Percentiles rank a stretch among this genome's conserved stretches.
Evolutionary conservation across 2,797 vertebrate genomes (phyloP).

Genomic region (Manis pentadactyla): DNA sequence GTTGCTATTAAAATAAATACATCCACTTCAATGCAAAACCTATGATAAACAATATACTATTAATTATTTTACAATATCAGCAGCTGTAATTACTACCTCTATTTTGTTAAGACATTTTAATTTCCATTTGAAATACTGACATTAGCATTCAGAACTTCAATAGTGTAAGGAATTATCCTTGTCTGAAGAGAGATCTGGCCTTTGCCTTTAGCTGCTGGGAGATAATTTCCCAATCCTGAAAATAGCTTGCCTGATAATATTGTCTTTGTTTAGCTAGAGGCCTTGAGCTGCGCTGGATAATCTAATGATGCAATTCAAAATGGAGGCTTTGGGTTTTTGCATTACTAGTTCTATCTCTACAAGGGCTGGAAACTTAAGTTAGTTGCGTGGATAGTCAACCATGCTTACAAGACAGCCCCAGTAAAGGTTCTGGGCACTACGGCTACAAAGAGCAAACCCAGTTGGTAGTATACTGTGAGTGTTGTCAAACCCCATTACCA

Average conservation of each 20-base stretch:
- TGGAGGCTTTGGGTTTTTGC: neutral
- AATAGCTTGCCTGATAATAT: neutral
- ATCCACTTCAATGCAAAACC: neutral
- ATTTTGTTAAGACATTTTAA: neutral
- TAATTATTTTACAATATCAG: neutral
- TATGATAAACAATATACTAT: neutral
- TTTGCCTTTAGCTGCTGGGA: neutral
- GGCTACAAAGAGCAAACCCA: fast-evolving
- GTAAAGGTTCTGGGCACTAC: neutral
- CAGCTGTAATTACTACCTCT: neutral
- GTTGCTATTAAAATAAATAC: neutral
- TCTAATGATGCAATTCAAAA: neutral
- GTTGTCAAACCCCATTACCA: neutral
- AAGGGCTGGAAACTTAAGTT: neutral
- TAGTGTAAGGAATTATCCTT: neutral
- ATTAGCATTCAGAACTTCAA: neutral
- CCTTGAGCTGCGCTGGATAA: neutral
- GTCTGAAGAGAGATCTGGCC: neutral
- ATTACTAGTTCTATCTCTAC: neutral
- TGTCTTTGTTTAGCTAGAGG: neutral
- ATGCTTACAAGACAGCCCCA: neutral
- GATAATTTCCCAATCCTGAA: neutral
- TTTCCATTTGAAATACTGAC: neutral
- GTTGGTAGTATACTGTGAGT: neutral
- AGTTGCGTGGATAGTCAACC: neutral